These are phyloP conservation scores for Watsonalla binaria DNA, from an alignment of 2,888 invertebrate species.

Conservation along the genomic window DNA sequence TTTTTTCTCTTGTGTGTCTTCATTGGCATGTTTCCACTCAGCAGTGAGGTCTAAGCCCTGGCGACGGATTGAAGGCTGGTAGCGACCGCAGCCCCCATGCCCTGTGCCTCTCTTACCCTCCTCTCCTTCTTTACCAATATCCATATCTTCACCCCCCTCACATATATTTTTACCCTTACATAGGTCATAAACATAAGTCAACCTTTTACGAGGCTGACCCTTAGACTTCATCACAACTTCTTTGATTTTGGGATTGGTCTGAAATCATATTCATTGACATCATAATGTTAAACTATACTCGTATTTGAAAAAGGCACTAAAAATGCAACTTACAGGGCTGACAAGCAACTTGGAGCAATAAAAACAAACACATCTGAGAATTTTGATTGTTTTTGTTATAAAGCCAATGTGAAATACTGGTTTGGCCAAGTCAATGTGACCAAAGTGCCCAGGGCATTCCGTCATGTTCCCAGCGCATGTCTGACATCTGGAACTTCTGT, in stretches of 20 bases:
- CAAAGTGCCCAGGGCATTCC: slow-evolving; percentile 99
- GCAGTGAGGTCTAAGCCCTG: slow-evolving; percentile 95
- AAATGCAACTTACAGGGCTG: slow-evolving; percentile 86
- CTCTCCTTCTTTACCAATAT: slow-evolving; percentile 88
- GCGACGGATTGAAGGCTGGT: slow-evolving; percentile 95
- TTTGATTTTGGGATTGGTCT: slow-evolving; percentile 94
- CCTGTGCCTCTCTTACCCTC: slow-evolving; percentile 78
- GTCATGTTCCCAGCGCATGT: slow-evolving; percentile 99
- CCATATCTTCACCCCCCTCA: slow-evolving; percentile 99
- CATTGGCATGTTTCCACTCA: slow-evolving; percentile 99
- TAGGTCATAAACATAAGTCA: slow-evolving; percentile 97
- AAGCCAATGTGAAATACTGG: slow-evolving; percentile 99
- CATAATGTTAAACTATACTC: slow-evolving; percentile 1
- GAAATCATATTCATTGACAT: slow-evolving; percentile 32
- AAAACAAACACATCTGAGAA: slow-evolving; percentile 98
- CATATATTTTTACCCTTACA: slow-evolving; percentile 99
- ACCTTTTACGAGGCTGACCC: slow-evolving; percentile 95
- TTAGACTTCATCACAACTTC: slow-evolving; percentile 97
- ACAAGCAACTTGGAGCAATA: slow-evolving; percentile 98
- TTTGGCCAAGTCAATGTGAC: slow-evolving; percentile 98
- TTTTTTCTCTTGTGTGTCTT: slow-evolving; percentile 98
- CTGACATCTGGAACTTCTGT: slow-evolving; percentile 94
- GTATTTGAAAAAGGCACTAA: slow-evolving; percentile 14
- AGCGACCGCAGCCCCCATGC: slow-evolving; percentile 98
- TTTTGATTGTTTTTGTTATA: slow-evolving; percentile 97